phyloP scores from a whole-genome alignment of 2,888 invertebrate genomes.

The Pharmacophagus antenor region DNA sequence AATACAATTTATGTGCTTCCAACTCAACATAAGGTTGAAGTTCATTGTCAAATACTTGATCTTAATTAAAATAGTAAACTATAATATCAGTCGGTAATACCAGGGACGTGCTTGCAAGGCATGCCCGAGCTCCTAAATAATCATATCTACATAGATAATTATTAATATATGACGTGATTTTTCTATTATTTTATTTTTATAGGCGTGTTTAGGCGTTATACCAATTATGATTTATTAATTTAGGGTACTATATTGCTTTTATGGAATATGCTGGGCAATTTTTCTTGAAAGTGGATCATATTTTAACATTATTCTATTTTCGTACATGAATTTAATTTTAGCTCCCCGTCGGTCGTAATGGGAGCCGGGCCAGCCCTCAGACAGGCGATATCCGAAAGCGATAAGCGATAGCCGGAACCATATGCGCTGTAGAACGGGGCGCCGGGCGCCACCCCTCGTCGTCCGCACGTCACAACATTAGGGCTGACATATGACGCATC shows the following conservation, averaged over 20 bases:
- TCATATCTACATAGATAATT: too few species aligned
- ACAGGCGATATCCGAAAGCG: conserved; percentile 71
- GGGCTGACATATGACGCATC: conserved; percentile 24
- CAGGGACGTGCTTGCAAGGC: too few species aligned
- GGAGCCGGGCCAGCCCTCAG: conserved; percentile 51
- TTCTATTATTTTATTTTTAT: too few species aligned
- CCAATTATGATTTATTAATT: too few species aligned
- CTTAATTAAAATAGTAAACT: background rate
- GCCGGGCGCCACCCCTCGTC: conserved; percentile 35
- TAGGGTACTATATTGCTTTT: too few species aligned
- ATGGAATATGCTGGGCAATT: too few species aligned
- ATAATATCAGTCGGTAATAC: background rate
- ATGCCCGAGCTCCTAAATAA: too few species aligned
- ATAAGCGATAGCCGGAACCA: conserved; percentile 64
- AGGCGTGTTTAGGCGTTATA: too few species aligned
- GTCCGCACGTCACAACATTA: conserved; percentile 26
- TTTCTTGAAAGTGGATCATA: too few species aligned
- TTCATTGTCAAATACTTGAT: too few species aligned
- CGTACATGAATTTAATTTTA: conserved; percentile 42
- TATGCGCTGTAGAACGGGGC: conserved; percentile 46
- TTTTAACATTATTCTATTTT: conserved; percentile 15
- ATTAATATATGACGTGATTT: too few species aligned
- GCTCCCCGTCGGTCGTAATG: conserved; percentile 45
- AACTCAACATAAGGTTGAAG: background rate
- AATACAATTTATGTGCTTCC: background rate